phyloP scores from a whole-genome alignment of 2,888 invertebrate genomes.

The Hydroisotoma schaefferi region DNA sequence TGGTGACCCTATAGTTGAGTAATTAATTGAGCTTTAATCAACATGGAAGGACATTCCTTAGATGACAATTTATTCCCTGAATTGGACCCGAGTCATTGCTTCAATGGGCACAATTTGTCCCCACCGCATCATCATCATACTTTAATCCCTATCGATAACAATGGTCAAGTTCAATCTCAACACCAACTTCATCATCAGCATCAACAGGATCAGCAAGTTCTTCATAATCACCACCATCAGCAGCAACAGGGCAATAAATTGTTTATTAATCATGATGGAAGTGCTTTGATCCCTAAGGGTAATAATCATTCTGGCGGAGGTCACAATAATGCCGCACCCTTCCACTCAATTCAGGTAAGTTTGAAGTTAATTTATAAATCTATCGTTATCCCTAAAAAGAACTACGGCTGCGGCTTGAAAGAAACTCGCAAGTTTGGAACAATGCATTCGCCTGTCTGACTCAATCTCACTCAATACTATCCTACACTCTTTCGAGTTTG shows the following conservation, averaged over 20 bases:
- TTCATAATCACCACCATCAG: slow-evolving; percentile 21
- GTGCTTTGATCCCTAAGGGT: neutral
- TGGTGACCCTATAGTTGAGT: too few species aligned
- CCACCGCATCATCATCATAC: slow-evolving; percentile 15
- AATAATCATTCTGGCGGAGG: slow-evolving; percentile 14
- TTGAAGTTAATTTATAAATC: neutral
- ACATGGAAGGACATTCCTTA: slow-evolving; percentile 49
- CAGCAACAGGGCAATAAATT: slow-evolving; percentile 12
- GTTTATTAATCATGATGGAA: neutral
- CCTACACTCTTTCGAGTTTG: neutral
- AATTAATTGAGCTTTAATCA: slow-evolving; percentile 33
- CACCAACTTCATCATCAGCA: slow-evolving; percentile 24
- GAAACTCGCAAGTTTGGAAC: too few species aligned
- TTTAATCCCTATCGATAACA: neutral
- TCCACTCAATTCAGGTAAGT: slow-evolving; percentile 47
- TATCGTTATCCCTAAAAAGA: neutral
- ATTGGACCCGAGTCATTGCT: slow-evolving; percentile 48
- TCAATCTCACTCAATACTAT: too few species aligned
- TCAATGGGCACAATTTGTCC: slow-evolving; percentile 43
- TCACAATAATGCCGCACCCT: slow-evolving; percentile 24
- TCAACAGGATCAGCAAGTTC: slow-evolving; percentile 4
- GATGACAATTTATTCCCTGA: slow-evolving; percentile 49
- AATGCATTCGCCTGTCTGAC: too few species aligned
- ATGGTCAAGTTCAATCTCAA: slow-evolving; percentile 19
- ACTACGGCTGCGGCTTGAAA: too few species aligned